phyloP scores from a whole-genome alignment of 2,113 vertebrate genomes.

The Grus americana region DNA sequence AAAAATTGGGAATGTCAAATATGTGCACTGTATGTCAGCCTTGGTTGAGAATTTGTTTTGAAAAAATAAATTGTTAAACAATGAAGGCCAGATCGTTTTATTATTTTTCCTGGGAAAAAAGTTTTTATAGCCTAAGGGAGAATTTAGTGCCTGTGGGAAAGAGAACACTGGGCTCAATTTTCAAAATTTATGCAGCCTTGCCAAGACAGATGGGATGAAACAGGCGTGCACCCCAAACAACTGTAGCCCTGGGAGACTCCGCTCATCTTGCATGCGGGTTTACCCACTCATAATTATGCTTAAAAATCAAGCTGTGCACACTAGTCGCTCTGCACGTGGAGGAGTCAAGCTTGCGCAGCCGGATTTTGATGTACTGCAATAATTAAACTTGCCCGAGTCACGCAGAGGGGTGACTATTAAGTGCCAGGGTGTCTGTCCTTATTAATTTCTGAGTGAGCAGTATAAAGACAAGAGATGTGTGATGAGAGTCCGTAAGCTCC shows the following conservation, averaged over 20 bases:
- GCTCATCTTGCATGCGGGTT: not conserved
- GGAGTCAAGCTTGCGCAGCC: not conserved
- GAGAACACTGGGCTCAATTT: constrained; percentile 18
- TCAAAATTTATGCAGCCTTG: not conserved
- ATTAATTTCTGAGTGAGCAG: not conserved
- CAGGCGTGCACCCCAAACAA: not conserved
- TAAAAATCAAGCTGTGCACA: not conserved
- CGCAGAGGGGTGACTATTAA: not conserved
- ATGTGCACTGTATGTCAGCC: constrained; percentile 31
- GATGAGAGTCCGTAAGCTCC: not conserved
- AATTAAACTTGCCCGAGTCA: not conserved
- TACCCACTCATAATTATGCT: not conserved
- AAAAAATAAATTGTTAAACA: constrained; percentile 58
- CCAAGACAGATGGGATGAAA: constrained; percentile 20
- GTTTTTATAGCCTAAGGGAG: constrained; percentile 3
- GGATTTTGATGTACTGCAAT: not conserved
- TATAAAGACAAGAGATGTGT: not conserved
- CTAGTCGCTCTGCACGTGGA: not conserved
- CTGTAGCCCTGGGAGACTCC: not conserved
- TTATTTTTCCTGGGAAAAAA: constrained; percentile 59
- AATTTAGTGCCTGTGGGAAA: constrained; percentile 38
- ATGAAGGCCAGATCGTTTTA: constrained; percentile 19
- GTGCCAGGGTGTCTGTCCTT: not conserved
- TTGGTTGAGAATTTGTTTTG: constrained; percentile 9
- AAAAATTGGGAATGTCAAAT: constrained; percentile 64